Conservation (phyloP, 2,888 invertebrate species). For the Spodoptera picta region DNA sequence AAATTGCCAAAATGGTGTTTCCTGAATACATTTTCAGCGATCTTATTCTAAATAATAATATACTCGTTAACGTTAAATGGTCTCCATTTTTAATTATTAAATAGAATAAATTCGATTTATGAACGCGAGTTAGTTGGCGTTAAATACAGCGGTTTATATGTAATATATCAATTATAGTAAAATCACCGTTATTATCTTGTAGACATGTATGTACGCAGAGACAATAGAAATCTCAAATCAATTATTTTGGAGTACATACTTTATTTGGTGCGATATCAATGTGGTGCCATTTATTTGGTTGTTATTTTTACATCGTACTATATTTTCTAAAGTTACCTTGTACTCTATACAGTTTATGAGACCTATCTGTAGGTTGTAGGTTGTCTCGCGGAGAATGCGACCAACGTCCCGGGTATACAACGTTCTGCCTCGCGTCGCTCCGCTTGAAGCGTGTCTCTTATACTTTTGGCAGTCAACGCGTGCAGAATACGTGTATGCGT, state of each 20-base stretch:
- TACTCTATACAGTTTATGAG: slow-evolving; percentile 63
- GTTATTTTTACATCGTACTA: slow-evolving; percentile 79
- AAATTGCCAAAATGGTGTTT: slow-evolving; percentile 40
- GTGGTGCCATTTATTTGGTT: slow-evolving; percentile 87
- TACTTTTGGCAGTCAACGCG: neutral
- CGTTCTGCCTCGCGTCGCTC: slow-evolving; percentile 18
- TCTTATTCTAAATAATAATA: slow-evolving; percentile 45
- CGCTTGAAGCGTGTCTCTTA: slow-evolving; percentile 31
- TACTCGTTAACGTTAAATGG: slow-evolving; percentile 51
- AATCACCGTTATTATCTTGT: slow-evolving; percentile 20
- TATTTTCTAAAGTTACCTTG: slow-evolving; percentile 80
- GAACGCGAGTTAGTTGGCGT: slow-evolving; percentile 25
- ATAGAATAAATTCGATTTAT: slow-evolving; percentile 29
- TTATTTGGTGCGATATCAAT: slow-evolving; percentile 80
- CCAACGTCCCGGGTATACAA: slow-evolving; percentile 25
- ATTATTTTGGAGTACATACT: slow-evolving; percentile 65
- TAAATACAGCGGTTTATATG: slow-evolving; percentile 9
- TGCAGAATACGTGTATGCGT: slow-evolving; percentile 5
- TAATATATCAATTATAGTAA: slow-evolving; percentile 8
- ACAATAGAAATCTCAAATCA: slow-evolving; percentile 49
- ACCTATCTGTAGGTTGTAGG: slow-evolving; percentile 58
- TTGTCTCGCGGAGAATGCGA: slow-evolving; percentile 34
- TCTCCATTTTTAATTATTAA: slow-evolving; percentile 32
- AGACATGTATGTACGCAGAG: slow-evolving; percentile 25
- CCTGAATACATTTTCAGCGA: slow-evolving; percentile 46